Conservation (phyloP, 53 echinoderm and acorn worm species). For the Arbacia lixula region DNA sequence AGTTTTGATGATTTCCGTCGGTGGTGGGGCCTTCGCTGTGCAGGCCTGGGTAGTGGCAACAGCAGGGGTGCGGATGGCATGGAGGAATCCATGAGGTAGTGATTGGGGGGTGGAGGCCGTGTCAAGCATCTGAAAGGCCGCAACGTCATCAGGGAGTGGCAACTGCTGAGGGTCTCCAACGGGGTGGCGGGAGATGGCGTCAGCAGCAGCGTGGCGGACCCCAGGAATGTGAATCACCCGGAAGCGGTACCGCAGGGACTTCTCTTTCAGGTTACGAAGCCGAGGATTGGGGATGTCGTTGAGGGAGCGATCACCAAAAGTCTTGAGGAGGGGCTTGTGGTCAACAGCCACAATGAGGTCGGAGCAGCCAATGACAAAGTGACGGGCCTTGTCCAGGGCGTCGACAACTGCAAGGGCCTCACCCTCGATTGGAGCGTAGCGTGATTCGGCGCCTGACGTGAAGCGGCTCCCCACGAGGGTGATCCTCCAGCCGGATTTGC, state of each 20-base stretch:
- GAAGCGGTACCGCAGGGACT: constrained; percentile 61
- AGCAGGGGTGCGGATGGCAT: constrained; percentile 2
- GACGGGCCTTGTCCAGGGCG: constrained; percentile 46
- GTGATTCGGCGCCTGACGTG: constrained; percentile 42
- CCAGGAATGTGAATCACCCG: constrained; percentile 66
- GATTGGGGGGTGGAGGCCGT: not conserved
- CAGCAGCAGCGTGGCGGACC: constrained; percentile 48
- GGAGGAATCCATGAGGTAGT: not conserved
- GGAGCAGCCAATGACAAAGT: constrained; percentile 56
- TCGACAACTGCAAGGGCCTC: constrained; percentile 54
- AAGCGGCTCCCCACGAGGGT: constrained; percentile 56
- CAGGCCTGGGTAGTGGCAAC: not conserved
- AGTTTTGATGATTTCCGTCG: constrained; percentile 11
- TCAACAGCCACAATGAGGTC: constrained; percentile 54
- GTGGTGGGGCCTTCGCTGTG: not conserved
- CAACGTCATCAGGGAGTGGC: constrained; percentile 42
- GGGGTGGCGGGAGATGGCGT: constrained; percentile 60
- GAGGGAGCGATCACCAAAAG: constrained; percentile 50
- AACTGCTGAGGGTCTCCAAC: constrained; percentile 6
- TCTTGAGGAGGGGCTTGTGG: constrained; percentile 53
- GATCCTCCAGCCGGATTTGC: constrained; percentile 59
- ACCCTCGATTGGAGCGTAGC: constrained; percentile 30
- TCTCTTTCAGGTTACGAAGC: constrained; percentile 73
- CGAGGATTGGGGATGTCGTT: constrained; percentile 67
- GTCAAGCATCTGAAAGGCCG: not conserved